These are phyloP conservation scores for Piprites chloris DNA, from an alignment of 2,113 vertebrate genomes.

Conservation along the genomic window DNA sequence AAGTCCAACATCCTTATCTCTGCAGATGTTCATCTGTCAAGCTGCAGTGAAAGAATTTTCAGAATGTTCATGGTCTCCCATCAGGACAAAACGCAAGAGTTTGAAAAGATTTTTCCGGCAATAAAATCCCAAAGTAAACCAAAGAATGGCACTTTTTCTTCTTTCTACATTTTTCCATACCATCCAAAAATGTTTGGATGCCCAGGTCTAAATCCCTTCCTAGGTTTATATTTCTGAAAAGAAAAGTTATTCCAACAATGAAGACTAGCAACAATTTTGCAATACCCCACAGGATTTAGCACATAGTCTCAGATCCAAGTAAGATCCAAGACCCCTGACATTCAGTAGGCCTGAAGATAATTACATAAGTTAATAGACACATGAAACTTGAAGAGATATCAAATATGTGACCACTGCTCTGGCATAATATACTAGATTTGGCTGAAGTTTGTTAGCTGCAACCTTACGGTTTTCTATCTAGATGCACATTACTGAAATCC, in stretches of 20 bases:
- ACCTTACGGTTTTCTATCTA: not conserved
- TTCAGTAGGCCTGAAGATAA: not conserved
- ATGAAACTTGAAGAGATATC: not conserved
- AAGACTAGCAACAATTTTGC: not conserved
- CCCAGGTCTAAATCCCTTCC: not conserved
- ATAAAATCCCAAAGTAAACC: not conserved
- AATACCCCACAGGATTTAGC: not conserved
- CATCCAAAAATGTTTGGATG: not conserved
- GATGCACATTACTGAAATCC: not conserved
- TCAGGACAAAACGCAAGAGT: not conserved
- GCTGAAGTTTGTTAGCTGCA: not conserved
- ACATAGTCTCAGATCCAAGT: not conserved
- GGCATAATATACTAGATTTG: not conserved
- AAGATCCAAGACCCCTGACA: not conserved
- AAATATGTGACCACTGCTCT: not conserved
- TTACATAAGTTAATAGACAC: not conserved
- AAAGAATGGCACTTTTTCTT: not conserved
- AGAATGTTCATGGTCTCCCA: not conserved
- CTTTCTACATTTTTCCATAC: not conserved
- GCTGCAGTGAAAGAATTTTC: not conserved
- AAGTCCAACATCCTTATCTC: not conserved
- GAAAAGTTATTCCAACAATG: not conserved
- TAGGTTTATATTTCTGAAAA: not conserved
- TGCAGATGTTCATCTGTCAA: not conserved
- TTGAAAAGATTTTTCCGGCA: not conserved